Evolutionary conservation across 2,888 invertebrate species (phyloP), one percentile per base, ranked within the genome.

Genomic region (Gisinianus flammeolus): DNA sequence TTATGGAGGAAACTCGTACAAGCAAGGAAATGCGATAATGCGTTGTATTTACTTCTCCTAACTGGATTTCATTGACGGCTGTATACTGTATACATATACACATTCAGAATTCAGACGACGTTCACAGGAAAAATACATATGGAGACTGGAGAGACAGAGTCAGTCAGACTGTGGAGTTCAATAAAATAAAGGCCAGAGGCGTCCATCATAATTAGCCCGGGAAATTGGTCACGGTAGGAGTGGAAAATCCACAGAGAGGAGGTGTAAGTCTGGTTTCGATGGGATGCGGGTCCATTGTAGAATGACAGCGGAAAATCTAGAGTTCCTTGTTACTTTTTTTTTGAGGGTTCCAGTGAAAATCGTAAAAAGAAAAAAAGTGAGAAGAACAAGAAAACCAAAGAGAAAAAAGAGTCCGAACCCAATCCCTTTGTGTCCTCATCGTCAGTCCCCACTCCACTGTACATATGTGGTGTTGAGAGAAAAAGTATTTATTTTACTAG

Each of bases 221-320:
- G 67, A 56, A 78, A 75, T 78, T 72, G 69, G 73, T 78, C 69
- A 74, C 75, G 76, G 78, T 75, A 68, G 69, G 78, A 80, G 62
- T 66, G 76, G 54, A 80, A 78, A 78, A 76, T 78, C 76, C 73
- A 80, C 72, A 76, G 70, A 71, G 33, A 66, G 78, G 75, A 75
- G 78, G 72, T 76, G 75, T 73, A 44, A 22, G 64, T 35, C 62
- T 69, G 30, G n/a, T 12, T 56, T 28, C 31, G 68, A 70, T 54
- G 52, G 62, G 76, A 35, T 62, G 58, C 76, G 30, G 30, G 64
- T 31, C 54, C 54, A 67, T 74, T 75, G 75, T 74, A 30, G 35
- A 70, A 71, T 79, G 79, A 79, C 75, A 64, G 75, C 75, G 79
- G 69, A 79, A 74, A 79, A 75, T 69, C 64, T n/a, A 26, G 33